These are phyloP conservation scores for Styela clava DNA, from an alignment of 23 tunicate genomes.

Conservation along the genomic window DNA sequence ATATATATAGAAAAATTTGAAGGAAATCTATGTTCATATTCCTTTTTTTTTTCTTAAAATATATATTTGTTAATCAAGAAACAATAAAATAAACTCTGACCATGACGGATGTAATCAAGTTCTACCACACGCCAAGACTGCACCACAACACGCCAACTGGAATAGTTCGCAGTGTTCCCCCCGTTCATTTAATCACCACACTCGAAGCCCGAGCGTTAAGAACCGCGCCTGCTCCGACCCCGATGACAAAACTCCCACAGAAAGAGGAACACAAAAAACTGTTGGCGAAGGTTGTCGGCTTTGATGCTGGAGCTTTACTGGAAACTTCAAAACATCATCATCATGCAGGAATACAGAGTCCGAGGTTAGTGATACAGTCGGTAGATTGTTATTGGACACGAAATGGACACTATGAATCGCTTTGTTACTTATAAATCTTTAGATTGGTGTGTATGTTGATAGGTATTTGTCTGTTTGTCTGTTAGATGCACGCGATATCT, in stretches of 20 bases:
- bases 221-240: constrained; percentile 48
- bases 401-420: too few relatives aligned
- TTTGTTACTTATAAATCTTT: too few relatives aligned
- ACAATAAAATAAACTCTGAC: too few relatives aligned
- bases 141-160: background rate
- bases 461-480: too few relatives aligned
- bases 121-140: background rate
- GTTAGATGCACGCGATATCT: too few relatives aligned
- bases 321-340: constrained; percentile 21
- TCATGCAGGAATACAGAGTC: constrained; percentile 5
- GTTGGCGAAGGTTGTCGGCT: constrained; percentile 53
- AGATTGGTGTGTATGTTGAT: too few relatives aligned
- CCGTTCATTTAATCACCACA: constrained; percentile 40
- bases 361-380: constrained; percentile 1
- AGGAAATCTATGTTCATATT: too few relatives aligned
- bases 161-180: constrained; percentile 40
- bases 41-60: too few relatives aligned
- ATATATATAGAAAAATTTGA: too few relatives aligned
- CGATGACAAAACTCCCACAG: constrained; percentile 42
- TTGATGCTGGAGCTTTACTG: constrained; percentile 40
- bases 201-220: constrained; percentile 21
- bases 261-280: constrained; percentile 30
- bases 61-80: too few relatives aligned
- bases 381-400: too few relatives aligned
- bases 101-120: background rate